Evolutionary conservation across 2,113 vertebrate genomes (phyloP), one percentile per base, ranked within the genome.

Genomic region (Gymnorhina tibicen): DNA sequence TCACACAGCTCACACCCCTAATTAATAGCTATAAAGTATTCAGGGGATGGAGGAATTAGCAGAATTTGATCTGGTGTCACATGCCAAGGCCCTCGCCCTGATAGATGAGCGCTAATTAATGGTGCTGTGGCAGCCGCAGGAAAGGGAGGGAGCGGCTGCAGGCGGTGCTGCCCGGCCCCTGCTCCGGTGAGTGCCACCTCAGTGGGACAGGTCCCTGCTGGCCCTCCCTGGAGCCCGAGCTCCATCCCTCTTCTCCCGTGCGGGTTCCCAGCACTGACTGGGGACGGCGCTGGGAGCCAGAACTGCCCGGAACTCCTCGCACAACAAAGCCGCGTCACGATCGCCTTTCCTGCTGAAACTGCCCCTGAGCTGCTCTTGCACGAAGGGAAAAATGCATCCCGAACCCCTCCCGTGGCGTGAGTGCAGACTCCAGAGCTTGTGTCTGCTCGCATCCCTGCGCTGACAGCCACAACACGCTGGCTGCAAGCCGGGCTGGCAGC

Each of bases 271-370:
- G 55, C 68, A 4, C 5, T 8, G 1, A 6, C 1, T 24, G 88
- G 26, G 23, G 6, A n/a, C 18, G 24, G 11, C 0, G 13, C 2
- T 27, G 69, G 46, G n/a, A 32, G 8, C 42, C 4, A 5, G 17
- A 32, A 14, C 2, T 24, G 28, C 82, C 66, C 30, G 2, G 21
- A 44, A 28, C 44, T 37, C 52, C 10, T 28, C 16, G 2, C 52
- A 1, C 52, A 20, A 1, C 27, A 1, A 9, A 35, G 37, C 6
- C 1, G 7, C 0, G 1, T 2, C 37, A n/a, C 33, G 3, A 3
- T 27, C 12, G 21, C 55, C n/a, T 15, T 20, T 35, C 27, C 56
- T 24, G 0, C 35, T 4, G 41, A 32, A 52, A 26, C 64, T 70
- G 59, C 44, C 66, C 26, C 52, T 17, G 58, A 11, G 32, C n/a